phyloP scores from a whole-genome alignment of 2,113 vertebrate genomes.

The Anseranas semipalmata region DNA sequence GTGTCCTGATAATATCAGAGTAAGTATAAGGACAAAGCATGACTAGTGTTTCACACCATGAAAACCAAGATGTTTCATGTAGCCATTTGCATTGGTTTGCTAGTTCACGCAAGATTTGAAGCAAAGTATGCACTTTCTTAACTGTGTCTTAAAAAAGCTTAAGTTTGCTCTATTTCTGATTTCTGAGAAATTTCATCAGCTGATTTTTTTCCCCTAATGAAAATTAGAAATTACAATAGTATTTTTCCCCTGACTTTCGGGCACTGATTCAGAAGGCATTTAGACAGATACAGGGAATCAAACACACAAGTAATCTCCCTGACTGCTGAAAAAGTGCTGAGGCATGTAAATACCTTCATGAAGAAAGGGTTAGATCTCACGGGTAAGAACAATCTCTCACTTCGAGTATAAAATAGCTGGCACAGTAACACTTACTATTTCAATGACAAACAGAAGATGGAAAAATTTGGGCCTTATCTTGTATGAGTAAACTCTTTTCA shows the following conservation, averaged over 20 bases:
- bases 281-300: neutral
- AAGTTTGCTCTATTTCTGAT: neutral
- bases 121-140: neutral
- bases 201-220: neutral
- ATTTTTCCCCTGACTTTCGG: neutral
- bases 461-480: neutral
- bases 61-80: neutral
- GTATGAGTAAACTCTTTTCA: neutral
- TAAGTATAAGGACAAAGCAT: accelerated
- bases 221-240: neutral
- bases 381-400: neutral
- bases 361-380: neutral
- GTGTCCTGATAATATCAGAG: neutral
- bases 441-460: neutral
- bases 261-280: neutral
- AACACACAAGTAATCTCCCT: neutral
- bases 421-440: neutral
- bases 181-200: neutral
- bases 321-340: neutral
- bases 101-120: neutral
- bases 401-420: neutral
- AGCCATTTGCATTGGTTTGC: neutral
- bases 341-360: neutral
- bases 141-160: neutral
- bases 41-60: neutral